Evolutionary conservation across 30 jellyfish, hydroid and myxozoan genomes (phyloP).

Genomic region (Phacellophora camtschatica): DNA sequence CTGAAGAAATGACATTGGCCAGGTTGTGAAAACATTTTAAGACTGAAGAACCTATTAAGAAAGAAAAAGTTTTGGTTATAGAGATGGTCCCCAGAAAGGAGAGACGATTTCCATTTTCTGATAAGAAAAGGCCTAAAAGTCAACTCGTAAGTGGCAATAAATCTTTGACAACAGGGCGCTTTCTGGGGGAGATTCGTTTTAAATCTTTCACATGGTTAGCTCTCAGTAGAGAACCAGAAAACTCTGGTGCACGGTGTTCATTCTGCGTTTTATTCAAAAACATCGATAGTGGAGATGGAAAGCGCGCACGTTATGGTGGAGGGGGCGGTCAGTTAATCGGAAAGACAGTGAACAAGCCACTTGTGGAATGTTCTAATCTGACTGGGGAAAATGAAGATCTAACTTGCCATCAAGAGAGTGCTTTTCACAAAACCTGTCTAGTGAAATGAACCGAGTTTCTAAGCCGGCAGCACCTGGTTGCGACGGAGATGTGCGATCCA

Average conservation of each 20-base stretch:
- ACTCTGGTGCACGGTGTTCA: conserved; percentile 1
- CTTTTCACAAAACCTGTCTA: conserved; percentile 5
- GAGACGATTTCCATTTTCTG: background rate
- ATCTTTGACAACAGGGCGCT: background rate
- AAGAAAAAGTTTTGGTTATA: background rate
- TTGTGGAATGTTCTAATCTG: conserved; percentile 7
- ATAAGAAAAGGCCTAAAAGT: background rate
- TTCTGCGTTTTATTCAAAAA: conserved; percentile 19
- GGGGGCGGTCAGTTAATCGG: conserved; percentile 26
- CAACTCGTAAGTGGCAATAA: background rate
- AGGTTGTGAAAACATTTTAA: background rate
- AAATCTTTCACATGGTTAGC: conserved; percentile 13
- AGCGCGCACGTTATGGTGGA: conserved; percentile 10
- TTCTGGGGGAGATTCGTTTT: conserved; percentile 11
- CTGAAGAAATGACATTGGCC: background rate
- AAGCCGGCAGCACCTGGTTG: conserved; percentile 33
- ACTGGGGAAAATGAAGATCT: conserved; percentile 27
- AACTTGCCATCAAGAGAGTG: conserved; percentile 5
- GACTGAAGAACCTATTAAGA: background rate
- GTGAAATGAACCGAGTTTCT: background rate
- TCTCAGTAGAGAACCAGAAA: conserved; percentile 23
- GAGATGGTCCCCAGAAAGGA: background rate
- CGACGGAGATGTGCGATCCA: background rate
- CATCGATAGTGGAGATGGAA: conserved; percentile 13
- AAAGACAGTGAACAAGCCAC: conserved; percentile 4